Conservation (phyloP, 1,140 invertebrate species). For the Pomacea maculata region DNA sequence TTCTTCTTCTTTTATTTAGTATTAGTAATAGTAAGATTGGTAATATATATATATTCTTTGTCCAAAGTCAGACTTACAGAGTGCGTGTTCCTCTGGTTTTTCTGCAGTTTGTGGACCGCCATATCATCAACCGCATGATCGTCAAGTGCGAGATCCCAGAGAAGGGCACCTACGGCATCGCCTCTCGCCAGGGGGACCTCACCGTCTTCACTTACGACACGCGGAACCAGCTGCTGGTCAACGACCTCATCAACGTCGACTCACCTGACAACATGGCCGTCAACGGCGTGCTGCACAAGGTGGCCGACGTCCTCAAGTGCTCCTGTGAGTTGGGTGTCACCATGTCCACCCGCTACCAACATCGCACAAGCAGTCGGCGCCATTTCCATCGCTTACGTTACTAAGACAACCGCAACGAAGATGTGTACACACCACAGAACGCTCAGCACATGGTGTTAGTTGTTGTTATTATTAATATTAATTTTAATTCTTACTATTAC, state of each 20-base stretch:
- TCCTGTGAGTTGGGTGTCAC: constrained; percentile 25
- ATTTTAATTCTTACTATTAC: too few species aligned
- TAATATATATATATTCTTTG: neutral
- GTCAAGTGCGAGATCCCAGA: constrained; percentile 29
- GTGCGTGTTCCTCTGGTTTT: neutral
- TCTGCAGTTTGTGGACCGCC: constrained; percentile 33
- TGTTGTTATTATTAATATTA: too few species aligned
- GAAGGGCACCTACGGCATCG: constrained; percentile 30
- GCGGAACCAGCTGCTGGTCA: constrained; percentile 16
- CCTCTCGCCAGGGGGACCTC: constrained; percentile 33
- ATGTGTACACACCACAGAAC: too few species aligned
- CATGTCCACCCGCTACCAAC: constrained; percentile 13
- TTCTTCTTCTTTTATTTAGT: neutral
- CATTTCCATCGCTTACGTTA: constrained; percentile 22
- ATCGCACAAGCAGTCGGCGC: constrained; percentile 4
- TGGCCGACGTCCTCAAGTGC: constrained; percentile 44
- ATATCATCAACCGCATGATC: constrained; percentile 38
- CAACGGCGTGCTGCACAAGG: constrained; percentile 47
- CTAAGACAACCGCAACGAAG: neutral
- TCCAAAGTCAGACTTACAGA: neutral
- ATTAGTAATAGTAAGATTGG: neutral
- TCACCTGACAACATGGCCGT: constrained; percentile 36
- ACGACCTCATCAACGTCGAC: constrained; percentile 30
- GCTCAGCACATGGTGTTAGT: too few species aligned
- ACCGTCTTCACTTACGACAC: constrained; percentile 31